Evolutionary conservation across 2,797 vertebrate species (phyloP).

Genomic region (Astyanax mexicanus): DNA sequence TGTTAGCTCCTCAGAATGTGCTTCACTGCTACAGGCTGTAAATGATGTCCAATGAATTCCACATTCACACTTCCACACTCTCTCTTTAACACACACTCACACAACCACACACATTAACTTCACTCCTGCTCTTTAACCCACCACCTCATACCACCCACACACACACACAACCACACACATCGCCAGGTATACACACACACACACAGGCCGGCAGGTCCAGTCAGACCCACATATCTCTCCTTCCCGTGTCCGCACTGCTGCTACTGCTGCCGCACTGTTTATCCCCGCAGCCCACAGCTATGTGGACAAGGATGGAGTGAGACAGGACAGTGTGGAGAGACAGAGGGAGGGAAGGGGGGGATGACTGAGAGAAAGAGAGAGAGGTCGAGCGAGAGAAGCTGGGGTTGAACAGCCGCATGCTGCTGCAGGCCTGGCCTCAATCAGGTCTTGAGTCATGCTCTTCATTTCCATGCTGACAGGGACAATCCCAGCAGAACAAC

Average conservation of each 20-base stretch:
- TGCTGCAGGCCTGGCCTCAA: slow-evolving; percentile 26
- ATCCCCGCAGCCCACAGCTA: slow-evolving; percentile 5
- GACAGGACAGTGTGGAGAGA: slow-evolving; percentile 6
- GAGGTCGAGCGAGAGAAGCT: background rate
- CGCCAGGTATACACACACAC: slow-evolving; percentile 17
- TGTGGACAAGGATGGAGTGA: slow-evolving; percentile 20
- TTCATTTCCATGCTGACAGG: slow-evolving; percentile 13
- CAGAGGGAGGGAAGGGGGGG: background rate
- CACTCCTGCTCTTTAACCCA: slow-evolving; percentile 26
- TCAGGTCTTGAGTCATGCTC: slow-evolving; percentile 22
- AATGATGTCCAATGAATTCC: too few relatives aligned
- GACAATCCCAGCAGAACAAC: background rate
- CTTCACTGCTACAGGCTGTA: too few relatives aligned
- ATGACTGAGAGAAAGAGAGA: background rate
- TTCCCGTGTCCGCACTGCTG: background rate
- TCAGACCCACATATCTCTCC: slow-evolving; percentile 4
- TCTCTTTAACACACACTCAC: slow-evolving; percentile 19
- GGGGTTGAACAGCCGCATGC: slow-evolving; percentile 12
- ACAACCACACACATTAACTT: slow-evolving; percentile 1
- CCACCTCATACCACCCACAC: slow-evolving; percentile 7
- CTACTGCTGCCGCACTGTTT: slow-evolving; percentile 20
- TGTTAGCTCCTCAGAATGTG: too few relatives aligned
- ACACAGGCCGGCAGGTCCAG: too few relatives aligned
- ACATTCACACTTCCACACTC: too few relatives aligned
- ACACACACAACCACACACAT: slow-evolving; percentile 7